These are phyloP conservation scores for Sebastes fasciatus DNA, from an alignment of 2,113 vertebrate species.

Conservation along the genomic window DNA sequence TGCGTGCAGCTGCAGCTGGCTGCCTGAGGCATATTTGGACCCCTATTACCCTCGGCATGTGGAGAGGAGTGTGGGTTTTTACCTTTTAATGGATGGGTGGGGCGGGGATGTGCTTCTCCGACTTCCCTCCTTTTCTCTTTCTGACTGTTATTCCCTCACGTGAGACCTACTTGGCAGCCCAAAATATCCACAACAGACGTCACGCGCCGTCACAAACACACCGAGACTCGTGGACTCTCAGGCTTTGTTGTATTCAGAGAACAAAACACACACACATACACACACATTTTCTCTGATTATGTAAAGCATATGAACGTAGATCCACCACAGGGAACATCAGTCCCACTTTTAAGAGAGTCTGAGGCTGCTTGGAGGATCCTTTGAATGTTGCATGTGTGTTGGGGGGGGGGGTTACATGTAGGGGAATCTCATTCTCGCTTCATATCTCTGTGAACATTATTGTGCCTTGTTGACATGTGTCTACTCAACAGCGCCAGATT, in stretches of 20 bases:
- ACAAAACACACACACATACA: conserved; percentile 31
- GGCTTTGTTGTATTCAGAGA: conserved; percentile 40
- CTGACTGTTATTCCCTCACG: conserved; percentile 55
- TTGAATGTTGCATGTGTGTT: neutral
- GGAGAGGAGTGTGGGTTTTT: conserved; percentile 41
- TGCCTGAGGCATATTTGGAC: conserved; percentile 49
- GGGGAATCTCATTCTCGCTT: neutral
- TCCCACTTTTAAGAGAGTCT: conserved; percentile 42
- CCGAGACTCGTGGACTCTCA: conserved; percentile 8
- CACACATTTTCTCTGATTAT: conserved; percentile 7
- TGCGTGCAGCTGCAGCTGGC: conserved; percentile 7
- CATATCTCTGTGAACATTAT: conserved; percentile 22
- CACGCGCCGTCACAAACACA: conserved; percentile 27
- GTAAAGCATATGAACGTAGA: conserved; percentile 30
- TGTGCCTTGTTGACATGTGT: conserved; percentile 31
- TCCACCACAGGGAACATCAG: conserved; percentile 43
- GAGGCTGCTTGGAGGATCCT: conserved; percentile 24
- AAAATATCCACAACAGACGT: conserved; percentile 62
- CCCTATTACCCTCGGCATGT: conserved; percentile 60
- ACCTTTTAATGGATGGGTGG: conserved; percentile 64
- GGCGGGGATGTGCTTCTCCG: conserved; percentile 27
- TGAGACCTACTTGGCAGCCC: conserved; percentile 66
- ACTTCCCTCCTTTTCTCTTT: conserved; percentile 8
- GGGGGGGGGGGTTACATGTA: neutral
- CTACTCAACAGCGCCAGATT: neutral